Conservation (phyloP, 1,140 invertebrate species). For the Forficula auricularia region DNA sequence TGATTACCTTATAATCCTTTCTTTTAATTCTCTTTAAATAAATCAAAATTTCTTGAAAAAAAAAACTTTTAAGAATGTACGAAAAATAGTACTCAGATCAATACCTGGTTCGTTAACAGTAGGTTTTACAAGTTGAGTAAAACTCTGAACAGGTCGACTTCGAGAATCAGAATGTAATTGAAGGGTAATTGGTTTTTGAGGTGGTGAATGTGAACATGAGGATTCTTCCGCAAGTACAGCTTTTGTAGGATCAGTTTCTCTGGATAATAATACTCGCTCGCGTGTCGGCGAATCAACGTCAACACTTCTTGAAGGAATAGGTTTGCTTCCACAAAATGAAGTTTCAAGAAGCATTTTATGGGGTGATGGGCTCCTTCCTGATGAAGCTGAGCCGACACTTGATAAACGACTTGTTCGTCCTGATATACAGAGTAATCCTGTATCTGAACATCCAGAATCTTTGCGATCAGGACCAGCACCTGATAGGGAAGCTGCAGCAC, state of each 20-base stretch:
- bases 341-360: constrained; percentile 76
- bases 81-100: too few relatives aligned
- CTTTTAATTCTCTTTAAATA: too few relatives aligned
- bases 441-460: constrained; percentile 52
- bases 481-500: too few relatives aligned
- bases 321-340: constrained; percentile 70
- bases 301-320: constrained; percentile 21
- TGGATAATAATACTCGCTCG: constrained; percentile 42
- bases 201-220: constrained; percentile 11
- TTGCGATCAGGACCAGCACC: constrained; percentile 39
- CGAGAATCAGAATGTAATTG: not conserved
- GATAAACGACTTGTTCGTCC: constrained; percentile 65
- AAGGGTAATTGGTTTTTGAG: not conserved
- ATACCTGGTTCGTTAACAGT: not conserved
- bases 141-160: constrained; percentile 8
- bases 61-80: too few relatives aligned
- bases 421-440: constrained; percentile 59
- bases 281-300: constrained; percentile 23
- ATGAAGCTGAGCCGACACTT: constrained; percentile 39
- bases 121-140: constrained; percentile 17
- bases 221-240: constrained; percentile 33
- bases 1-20: too few relatives aligned
- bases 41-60: too few relatives aligned
- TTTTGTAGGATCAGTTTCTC: constrained; percentile 34
- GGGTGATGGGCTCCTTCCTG: constrained; percentile 56